Percentiles rank a stretch among this genome's conserved stretches.
Conservation (phyloP, 37 sponge, comb jelly and placozoan species). For the Oscarella lobularis region DNA sequence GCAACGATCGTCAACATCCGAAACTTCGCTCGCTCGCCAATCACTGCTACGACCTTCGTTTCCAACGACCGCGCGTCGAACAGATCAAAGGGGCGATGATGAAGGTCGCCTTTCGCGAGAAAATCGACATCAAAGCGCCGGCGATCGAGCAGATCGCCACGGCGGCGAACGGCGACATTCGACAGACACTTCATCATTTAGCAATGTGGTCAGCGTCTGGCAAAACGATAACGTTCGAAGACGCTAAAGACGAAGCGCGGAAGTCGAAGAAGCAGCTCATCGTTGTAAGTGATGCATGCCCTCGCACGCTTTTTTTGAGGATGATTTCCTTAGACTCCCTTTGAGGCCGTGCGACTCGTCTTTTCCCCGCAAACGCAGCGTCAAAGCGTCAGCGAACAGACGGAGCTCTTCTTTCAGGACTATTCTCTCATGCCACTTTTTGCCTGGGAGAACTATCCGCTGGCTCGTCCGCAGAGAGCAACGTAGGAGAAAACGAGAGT, state of each 20-base stretch:
- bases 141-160: conserved; percentile 63
- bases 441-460: conserved; percentile 93
- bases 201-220: conserved; percentile 63
- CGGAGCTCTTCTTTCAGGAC: conserved; percentile 91
- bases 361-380: conserved; percentile 41
- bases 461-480: conserved; percentile 43
- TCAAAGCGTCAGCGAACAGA: conserved; percentile 46
- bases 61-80: conserved; percentile 64
- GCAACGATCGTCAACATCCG: conserved; percentile 76
- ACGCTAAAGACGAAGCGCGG: conserved; percentile 43
- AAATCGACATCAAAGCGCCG: conserved; percentile 65
- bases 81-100: conserved; percentile 89
- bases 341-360: conserved; percentile 69
- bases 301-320: too few relatives aligned
- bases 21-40: conserved; percentile 89
- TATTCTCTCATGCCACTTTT: conserved; percentile 78
- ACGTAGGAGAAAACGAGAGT: too few relatives aligned
- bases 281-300: conserved; percentile 34
- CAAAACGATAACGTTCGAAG: conserved; percentile 27
- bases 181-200: conserved; percentile 75
- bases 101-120: conserved; percentile 76
- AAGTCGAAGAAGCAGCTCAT: conserved; percentile 46
- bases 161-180: conserved; percentile 65
- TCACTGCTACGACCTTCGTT: conserved; percentile 84
- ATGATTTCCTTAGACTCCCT: conserved; percentile 57